Evolutionary conservation across 2,113 vertebrate species (phyloP).

Genomic region (Notiomystis cincta): DNA sequence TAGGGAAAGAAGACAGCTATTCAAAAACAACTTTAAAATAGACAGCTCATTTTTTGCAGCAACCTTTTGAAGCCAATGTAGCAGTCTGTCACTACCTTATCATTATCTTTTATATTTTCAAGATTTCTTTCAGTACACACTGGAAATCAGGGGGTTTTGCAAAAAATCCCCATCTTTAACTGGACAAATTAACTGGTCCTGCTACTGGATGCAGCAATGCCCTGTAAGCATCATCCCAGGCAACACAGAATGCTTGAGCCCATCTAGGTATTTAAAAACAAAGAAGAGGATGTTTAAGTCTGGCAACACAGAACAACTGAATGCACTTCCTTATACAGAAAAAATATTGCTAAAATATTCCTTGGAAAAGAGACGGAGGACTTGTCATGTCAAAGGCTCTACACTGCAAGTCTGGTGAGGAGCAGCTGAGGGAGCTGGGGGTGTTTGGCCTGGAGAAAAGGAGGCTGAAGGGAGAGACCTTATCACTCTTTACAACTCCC

Average conservation of each 20-base stretch:
- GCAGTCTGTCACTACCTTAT: not conserved
- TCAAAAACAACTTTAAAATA: not conserved
- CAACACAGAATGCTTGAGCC: not conserved
- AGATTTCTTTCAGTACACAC: not conserved
- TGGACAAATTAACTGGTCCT: not conserved
- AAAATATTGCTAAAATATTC: not conserved
- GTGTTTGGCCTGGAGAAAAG: not conserved
- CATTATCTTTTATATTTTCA: not conserved
- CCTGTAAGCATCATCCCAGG: not conserved
- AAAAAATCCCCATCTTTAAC: not conserved
- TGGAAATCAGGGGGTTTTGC: accelerated
- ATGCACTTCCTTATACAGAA: not conserved
- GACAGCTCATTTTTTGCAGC: not conserved
- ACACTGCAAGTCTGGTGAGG: not conserved
- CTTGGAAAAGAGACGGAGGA: not conserved
- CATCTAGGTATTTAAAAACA: not conserved
- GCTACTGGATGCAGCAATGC: not conserved
- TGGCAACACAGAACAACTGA: not conserved
- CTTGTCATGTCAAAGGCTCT: not conserved
- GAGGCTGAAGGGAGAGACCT: not conserved
- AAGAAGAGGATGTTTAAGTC: not conserved
- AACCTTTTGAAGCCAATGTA: not conserved
- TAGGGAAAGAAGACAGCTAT: not conserved
- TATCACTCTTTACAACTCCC: not conserved
- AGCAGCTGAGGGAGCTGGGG: not conserved